Conservation (phyloP, 2,888 invertebrate genomes). For the Caenorhabditis uteleia region DNA sequence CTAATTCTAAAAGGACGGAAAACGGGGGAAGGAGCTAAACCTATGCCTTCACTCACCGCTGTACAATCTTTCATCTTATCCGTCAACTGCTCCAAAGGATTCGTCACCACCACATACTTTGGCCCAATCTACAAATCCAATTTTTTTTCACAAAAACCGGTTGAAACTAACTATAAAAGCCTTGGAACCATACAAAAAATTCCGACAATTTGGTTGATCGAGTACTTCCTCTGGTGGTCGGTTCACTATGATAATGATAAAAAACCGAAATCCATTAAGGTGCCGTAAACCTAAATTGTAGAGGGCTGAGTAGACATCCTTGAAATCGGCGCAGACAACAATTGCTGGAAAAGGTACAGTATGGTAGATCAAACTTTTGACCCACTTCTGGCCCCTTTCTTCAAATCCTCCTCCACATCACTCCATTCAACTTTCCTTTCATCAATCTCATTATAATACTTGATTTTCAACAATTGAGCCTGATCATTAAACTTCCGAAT, state of each 20-base stretch:
- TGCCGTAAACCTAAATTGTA: slow-evolving; percentile 14
- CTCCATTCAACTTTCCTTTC: slow-evolving; percentile 15
- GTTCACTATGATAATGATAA: slow-evolving; percentile 12
- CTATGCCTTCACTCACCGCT: no score
- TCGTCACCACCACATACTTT: slow-evolving; percentile 1
- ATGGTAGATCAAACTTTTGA: not conserved
- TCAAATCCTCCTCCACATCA: slow-evolving; percentile 1
- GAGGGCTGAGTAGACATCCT: slow-evolving; percentile 14
- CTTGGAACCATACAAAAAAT: slow-evolving; percentile 22
- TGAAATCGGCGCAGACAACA: slow-evolving; percentile 26
- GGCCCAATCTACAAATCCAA: slow-evolving; percentile 19
- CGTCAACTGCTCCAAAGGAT: slow-evolving; percentile 11
- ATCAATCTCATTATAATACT: slow-evolving; percentile 16
- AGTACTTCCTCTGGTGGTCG: slow-evolving; percentile 22
- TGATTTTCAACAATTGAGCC: slow-evolving; percentile 5
- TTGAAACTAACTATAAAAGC: slow-evolving; percentile 21
- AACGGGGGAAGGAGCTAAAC: no score
- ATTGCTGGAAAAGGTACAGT: slow-evolving; percentile 12
- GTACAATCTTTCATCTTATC: no score
- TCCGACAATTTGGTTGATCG: slow-evolving; percentile 16
- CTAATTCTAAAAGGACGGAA: no score
- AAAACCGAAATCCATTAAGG: slow-evolving; percentile 11
- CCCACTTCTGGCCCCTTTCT: slow-evolving; percentile 8
- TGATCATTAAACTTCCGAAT: slow-evolving; percentile 15
- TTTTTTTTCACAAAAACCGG: not conserved